Evolutionary conservation across 2,888 invertebrate genomes (phyloP), one percentile per base, ranked within the genome.

Genomic region (Chloroclystis v-ata): DNA sequence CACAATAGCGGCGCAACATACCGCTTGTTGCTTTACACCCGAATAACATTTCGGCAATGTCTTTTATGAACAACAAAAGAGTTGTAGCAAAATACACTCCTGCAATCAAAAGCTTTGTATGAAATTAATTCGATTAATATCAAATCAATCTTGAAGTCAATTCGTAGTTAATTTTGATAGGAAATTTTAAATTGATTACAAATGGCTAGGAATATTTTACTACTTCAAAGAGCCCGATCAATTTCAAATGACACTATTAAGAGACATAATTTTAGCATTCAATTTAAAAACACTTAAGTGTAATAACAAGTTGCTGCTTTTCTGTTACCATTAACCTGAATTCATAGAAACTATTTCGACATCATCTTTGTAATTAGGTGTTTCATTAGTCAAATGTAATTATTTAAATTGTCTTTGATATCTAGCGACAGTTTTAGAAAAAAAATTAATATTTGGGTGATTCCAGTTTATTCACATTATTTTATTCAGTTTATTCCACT

Each of bases 221-320:
- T 13, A 26, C 45, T 56, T 57, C 55, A 54, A 42, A 43, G 49
- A 52, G 38, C 35, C 49, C 46, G 51, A 48, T 40, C 30, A 40
- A 56, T 45, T 48, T 45, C 37, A 42, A 52, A 58, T 45, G 49
- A 32, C 38, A 33, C 39, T 55, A 58, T 65, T 65, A 62, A 60
- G 51, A 51, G 54, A 59, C 46, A 49, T 61, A 63, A 65, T 64
- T 63, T 63, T 57, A 60, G 56, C 60, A 65, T 68, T 65, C 58
- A 68, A 67, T 69, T 65, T 62, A 52, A 57, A 56, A 55, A 55
- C 65, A 35, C 35, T 35, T 35, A 68, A 68, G 68, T 68, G 73
- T 72, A 65, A 66, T 20, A 62, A 68, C 67, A 63, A 69, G 20
- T 20, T n/a, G 74, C 67, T 59, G n/a, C 54, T 67, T 69, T 71